Evolutionary conservation across 2,888 invertebrate species (phyloP).

Genomic region (Exephanes ischioxanthus): DNA sequence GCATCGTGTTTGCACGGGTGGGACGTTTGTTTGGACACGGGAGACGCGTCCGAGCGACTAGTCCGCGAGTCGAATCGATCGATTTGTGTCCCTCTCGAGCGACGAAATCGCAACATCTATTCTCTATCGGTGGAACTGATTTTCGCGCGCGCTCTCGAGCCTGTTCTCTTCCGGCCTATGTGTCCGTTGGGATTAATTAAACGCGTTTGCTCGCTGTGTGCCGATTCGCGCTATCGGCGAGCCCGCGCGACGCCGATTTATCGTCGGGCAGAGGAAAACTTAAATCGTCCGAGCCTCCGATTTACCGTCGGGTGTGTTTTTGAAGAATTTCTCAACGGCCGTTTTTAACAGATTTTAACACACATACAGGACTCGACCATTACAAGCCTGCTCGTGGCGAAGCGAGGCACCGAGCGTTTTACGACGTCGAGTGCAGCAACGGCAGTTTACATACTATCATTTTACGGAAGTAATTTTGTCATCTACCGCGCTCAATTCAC

Average conservation of each 20-base stretch:
- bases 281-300: too few relatives aligned
- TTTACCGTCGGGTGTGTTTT: too few relatives aligned
- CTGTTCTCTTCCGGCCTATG: neutral
- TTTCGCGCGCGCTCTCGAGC: slow-evolving; percentile 5
- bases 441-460: too few relatives aligned
- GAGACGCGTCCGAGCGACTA: neutral
- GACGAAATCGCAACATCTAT: neutral
- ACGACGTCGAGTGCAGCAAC: too few relatives aligned
- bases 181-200: neutral
- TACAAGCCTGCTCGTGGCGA: too few relatives aligned
- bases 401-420: too few relatives aligned
- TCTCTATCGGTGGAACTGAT: neutral
- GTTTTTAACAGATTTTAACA: too few relatives aligned
- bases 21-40: slow-evolving; percentile 4
- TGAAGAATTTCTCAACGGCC: too few relatives aligned
- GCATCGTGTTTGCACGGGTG: neutral
- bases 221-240: neutral
- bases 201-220: neutral
- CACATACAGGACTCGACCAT: too few relatives aligned
- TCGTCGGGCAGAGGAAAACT: too few relatives aligned
- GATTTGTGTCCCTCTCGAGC: neutral
- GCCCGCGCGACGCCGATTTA: too few relatives aligned
- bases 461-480: too few relatives aligned
- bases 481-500: neutral
- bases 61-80: slow-evolving; percentile 1